Evolutionary conservation across 1,140 invertebrate genomes (phyloP), one percentile per base, ranked within the genome.

Genomic region (Pteromalus puparum): DNA sequence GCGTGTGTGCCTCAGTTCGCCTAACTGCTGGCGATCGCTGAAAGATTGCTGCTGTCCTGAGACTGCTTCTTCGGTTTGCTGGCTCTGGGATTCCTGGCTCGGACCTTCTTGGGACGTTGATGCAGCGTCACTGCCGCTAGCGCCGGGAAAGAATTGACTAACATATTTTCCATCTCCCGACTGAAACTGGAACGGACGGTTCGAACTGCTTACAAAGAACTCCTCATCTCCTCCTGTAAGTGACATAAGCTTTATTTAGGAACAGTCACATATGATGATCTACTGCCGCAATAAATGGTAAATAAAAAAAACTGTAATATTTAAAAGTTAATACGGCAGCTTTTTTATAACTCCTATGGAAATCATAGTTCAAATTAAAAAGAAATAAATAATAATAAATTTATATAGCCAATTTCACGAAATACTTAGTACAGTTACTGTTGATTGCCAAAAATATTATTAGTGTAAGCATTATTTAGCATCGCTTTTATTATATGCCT

Each of bases 91-190:
- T 77, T 85, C 76, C n/a, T 78, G 80, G 30, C 18, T 79, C 13
- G 67, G 12, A 82, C 4, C 3, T 26, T 85, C 84, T 67, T 82
- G 86, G 46, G 86, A 87, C 46, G 67, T 68, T 26, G 42, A 21
- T 4, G 61, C 21, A 68, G 21, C 28, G 15, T 68, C 42, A 46
- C 53, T 79, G 68, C 86, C 85, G 75, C 85, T 90, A 67, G 90
- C 92, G 15, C 95, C 95, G 48, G 96, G 96, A 91, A 96, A 96
- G 91, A 96, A 96, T 91, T 96, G 95, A 90, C 95, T 96, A 46
- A 94, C 94, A 53, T 94, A 94, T 81, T 93, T 94, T 89, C 94
- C 93, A 61, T 94, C 92, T 70, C 93, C 93, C 18, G 87, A 89
- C 87, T 92, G 89, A 77, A 95, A 94, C 89, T 96, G 95, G 90